A percentile compares a stretch with the other conserved stretches of the same genome.
Evolutionary conservation across 2,797 vertebrate species (phyloP).

Genomic region (Bovichtus variegatus): DNA sequence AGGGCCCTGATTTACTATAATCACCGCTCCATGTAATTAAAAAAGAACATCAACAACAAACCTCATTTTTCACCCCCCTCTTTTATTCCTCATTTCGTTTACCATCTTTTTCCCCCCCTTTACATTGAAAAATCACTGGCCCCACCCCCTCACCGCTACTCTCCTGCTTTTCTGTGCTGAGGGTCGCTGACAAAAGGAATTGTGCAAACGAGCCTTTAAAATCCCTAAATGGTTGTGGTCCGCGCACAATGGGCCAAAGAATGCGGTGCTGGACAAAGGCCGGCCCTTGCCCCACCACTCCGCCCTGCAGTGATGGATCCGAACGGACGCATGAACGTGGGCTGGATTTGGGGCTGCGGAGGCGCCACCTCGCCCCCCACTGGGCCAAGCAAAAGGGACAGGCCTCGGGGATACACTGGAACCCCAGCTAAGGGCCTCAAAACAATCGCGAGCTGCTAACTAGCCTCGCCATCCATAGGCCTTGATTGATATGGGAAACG

Average conservation of each 20-base stretch:
- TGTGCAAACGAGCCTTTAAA: constrained; percentile 99
- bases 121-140: constrained; percentile 55
- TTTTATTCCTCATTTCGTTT: constrained; percentile 64
- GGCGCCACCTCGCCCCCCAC: constrained; percentile 87
- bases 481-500: constrained; percentile 99
- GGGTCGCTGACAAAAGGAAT: constrained; percentile 97
- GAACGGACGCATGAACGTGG: constrained; percentile 98
- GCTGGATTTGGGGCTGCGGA: constrained; percentile 90
- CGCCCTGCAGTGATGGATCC: constrained; percentile 93
- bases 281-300: constrained; percentile 80
- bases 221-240: constrained; percentile 95
- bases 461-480: constrained; percentile 91
- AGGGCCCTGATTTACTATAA: constrained; percentile 39
- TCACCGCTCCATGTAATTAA: constrained; percentile 61
- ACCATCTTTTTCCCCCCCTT: constrained; percentile 57
- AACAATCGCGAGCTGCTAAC: constrained; percentile 94
- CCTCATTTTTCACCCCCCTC: constrained; percentile 48
- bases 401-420: constrained; percentile 82
- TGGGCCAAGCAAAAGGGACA: constrained; percentile 90
- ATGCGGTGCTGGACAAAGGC: constrained; percentile 93
- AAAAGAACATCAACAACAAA: constrained; percentile 72
- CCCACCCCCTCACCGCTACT: constrained; percentile 65
- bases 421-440: constrained; percentile 88
- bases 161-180: constrained; percentile 87
- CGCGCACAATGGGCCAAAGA: constrained; percentile 94